These are phyloP conservation scores for Macrobrachium rosenbergii DNA, from an alignment of 1,140 invertebrate genomes.

Conservation along the genomic window DNA sequence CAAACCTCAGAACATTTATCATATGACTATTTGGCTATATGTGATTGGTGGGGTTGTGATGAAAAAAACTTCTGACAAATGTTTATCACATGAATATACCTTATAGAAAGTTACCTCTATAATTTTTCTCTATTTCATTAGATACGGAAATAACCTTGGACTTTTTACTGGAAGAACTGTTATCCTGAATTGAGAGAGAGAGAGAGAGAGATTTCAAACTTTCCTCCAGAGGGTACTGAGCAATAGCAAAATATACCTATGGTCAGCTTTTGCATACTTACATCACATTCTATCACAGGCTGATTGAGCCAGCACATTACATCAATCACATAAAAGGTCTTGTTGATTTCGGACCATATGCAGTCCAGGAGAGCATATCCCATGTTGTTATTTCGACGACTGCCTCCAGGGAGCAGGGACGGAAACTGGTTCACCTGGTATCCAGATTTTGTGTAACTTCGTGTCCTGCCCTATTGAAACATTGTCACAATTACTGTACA, in stretches of 20 bases:
- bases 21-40: no score
- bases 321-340: constrained; percentile 73
- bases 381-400: constrained; percentile 53
- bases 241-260: background rate
- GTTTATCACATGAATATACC: no score
- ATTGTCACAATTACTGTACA: no score
- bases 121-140: no score
- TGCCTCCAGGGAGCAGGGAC: constrained; percentile 84
- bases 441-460: constrained; percentile 80
- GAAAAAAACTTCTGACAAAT: no score
- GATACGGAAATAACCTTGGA: no score
- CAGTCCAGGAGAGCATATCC: constrained; percentile 72
- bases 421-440: constrained; percentile 75
- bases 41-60: no score
- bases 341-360: constrained; percentile 71
- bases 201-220: background rate
- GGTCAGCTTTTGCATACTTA: background rate
- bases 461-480: constrained; percentile 77
- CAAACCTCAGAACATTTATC: no score
- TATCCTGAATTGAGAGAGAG: no score
- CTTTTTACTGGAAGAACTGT: no score
- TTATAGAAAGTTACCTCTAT: no score
- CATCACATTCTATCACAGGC: constrained; percentile 62
- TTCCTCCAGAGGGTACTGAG: background rate
- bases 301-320: constrained; percentile 69